A percentile compares a stretch with the other conserved stretches of the same genome.
Evolutionary conservation across 2,888 invertebrate genomes (phyloP).

Genomic region (Thymelicus sylvestris): DNA sequence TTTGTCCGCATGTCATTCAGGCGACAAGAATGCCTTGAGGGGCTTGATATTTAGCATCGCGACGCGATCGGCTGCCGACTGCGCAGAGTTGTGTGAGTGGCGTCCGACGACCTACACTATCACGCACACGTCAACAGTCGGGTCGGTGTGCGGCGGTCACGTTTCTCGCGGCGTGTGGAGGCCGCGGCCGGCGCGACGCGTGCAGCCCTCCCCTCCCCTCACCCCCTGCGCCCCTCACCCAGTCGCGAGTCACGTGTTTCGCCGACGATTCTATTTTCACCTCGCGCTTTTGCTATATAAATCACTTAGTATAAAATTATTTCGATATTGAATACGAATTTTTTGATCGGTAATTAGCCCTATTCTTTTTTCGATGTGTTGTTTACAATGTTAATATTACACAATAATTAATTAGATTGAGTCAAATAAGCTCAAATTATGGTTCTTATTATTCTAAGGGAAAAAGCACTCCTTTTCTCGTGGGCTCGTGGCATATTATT

Average conservation of each 20-base stretch:
- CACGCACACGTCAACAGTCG: background rate
- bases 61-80: background rate
- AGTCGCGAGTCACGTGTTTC: conserved; percentile 47
- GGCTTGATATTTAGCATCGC: background rate
- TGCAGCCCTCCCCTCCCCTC: conserved; percentile 52
- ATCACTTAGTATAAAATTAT: conserved; percentile 44
- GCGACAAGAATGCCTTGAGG: conserved; percentile 5
- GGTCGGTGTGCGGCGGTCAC: conserved; percentile 60
- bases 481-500: no score
- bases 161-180: conserved; percentile 76
- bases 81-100: conserved; percentile 28
- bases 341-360: conserved; percentile 19
- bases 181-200: conserved; percentile 52
- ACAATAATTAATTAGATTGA: conserved; percentile 3
- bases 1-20: background rate
- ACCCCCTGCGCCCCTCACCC: conserved; percentile 30
- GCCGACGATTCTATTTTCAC: conserved; percentile 60
- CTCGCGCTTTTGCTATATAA: conserved; percentile 64
- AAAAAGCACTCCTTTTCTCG: no score
- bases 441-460: background rate
- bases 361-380: background rate
- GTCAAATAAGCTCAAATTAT: background rate
- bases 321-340: conserved; percentile 46
- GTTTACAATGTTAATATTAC: background rate
- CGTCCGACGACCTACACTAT: conserved; percentile 6